Evolutionary conservation across 2,888 invertebrate species (phyloP).

Genomic region (Myopa testacea): DNA sequence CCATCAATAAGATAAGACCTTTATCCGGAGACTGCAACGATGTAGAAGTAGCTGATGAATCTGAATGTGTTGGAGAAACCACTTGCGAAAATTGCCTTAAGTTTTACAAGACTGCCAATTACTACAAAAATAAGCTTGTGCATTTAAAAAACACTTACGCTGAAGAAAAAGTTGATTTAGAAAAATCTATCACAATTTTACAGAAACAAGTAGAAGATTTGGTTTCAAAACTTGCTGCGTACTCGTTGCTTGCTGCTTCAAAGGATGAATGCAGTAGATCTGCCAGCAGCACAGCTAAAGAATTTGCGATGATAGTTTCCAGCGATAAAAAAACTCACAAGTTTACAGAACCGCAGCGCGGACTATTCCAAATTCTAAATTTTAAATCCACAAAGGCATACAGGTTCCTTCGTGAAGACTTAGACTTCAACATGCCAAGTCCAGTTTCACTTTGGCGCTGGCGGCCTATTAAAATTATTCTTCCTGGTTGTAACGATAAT

Average conservation of each 20-base stretch:
- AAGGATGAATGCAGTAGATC: neutral
- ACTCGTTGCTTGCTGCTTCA: neutral
- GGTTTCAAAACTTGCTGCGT: neutral
- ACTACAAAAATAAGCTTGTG: neutral
- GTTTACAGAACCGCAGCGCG: neutral
- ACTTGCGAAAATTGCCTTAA: too few species aligned
- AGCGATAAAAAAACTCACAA: neutral
- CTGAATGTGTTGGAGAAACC: too few species aligned
- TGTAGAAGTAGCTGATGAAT: too few species aligned
- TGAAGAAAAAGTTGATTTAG: neutral
- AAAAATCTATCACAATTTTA: neutral
- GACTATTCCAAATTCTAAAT: neutral
- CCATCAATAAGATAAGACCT: too few species aligned
- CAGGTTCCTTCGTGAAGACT: neutral
- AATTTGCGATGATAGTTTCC: neutral
- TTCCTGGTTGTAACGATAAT: neutral
- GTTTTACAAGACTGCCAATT: neutral
- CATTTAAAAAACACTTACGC: too few species aligned
- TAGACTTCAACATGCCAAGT: neutral
- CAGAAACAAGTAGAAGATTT: neutral
- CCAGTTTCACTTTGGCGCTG: neutral
- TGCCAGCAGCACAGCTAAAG: neutral
- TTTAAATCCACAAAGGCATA: neutral
- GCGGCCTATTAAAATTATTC: slow-evolving; percentile 16
- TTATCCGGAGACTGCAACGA: too few species aligned